These are phyloP conservation scores for Linepithema humile DNA, from an alignment of 1,140 invertebrate species.

Conservation along the genomic window DNA sequence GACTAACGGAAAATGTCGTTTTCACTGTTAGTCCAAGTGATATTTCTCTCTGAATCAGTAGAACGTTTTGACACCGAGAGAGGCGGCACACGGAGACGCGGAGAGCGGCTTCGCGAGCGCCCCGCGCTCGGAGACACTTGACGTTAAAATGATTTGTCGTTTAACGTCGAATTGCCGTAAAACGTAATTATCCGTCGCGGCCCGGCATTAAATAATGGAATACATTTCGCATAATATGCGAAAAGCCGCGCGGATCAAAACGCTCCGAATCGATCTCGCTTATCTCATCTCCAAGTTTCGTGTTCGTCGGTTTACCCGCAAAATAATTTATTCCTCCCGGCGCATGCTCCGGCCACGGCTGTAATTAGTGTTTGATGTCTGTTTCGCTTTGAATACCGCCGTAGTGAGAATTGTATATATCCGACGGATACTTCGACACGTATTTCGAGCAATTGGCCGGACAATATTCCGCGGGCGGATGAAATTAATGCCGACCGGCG, in stretches of 20 bases:
- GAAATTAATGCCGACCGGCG: slow-evolving; percentile 7
- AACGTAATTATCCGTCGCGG: slow-evolving; percentile 9
- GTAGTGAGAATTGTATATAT: not conserved
- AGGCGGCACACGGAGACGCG: not conserved
- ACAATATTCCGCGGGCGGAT: not conserved
- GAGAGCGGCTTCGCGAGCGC: no score
- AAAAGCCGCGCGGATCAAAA: not conserved
- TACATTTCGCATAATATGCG: not conserved
- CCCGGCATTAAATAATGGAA: slow-evolving; percentile 11
- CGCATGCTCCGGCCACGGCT: not conserved
- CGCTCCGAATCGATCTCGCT: not conserved
- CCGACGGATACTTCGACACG: not conserved
- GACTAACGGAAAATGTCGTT: slow-evolving; percentile 14
- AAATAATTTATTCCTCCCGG: slow-evolving; percentile 26
- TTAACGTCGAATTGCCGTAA: not conserved
- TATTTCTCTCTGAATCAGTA: not conserved
- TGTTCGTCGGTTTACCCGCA: not conserved
- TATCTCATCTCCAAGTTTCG: slow-evolving; percentile 17
- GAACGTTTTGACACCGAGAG: not conserved
- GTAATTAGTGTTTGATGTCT: slow-evolving; percentile 36
- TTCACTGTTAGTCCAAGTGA: not conserved
- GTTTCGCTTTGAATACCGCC: slow-evolving; percentile 11
- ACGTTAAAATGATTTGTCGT: not conserved
- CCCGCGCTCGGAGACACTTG: not conserved
- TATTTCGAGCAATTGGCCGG: not conserved